A percentile compares a stretch with the other conserved stretches of the same genome.
These are phyloP conservation scores for Ommatoiulus sabulosus DNA, from an alignment of 2,888 invertebrate species.

Conservation along the genomic window DNA sequence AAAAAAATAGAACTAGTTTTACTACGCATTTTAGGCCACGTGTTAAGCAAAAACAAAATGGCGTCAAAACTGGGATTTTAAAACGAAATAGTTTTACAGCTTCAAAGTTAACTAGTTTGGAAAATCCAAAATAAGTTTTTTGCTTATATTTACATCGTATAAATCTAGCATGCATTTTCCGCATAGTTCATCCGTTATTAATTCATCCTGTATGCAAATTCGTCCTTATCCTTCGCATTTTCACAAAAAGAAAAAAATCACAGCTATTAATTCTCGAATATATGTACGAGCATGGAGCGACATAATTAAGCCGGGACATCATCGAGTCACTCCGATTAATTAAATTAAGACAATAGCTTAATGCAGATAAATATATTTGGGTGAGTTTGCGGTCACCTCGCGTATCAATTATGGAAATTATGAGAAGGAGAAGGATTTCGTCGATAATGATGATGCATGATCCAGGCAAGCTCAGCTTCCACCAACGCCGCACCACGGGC, in stretches of 20 bases:
- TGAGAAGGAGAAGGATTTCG: neutral
- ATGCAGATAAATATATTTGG: conserved; percentile 25
- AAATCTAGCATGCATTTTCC: neutral
- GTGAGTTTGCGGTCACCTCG: neutral
- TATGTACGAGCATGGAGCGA: neutral
- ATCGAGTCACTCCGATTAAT: neutral
- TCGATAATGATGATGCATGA: conserved; percentile 30
- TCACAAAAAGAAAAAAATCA: neutral
- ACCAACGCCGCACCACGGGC: neutral
- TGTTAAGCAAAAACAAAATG: too few species aligned
- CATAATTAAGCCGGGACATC: neutral
- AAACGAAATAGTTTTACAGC: neutral
- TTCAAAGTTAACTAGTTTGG: neutral
- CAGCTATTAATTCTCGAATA: neutral
- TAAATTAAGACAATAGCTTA: conserved; percentile 23
- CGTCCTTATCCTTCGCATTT: conserved; percentile 10
- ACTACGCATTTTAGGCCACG: too few species aligned
- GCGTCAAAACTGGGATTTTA: too few species aligned
- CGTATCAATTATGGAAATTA: conserved; percentile 7
- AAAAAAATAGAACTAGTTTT: too few species aligned
- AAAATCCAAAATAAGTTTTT: too few species aligned
- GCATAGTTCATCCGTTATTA: neutral
- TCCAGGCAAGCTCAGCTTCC: neutral
- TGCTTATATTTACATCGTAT: too few species aligned
- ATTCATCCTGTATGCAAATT: conserved; percentile 28